phyloP scores from a whole-genome alignment of 2,797 vertebrate species.

The Cottoperca gobio region DNA sequence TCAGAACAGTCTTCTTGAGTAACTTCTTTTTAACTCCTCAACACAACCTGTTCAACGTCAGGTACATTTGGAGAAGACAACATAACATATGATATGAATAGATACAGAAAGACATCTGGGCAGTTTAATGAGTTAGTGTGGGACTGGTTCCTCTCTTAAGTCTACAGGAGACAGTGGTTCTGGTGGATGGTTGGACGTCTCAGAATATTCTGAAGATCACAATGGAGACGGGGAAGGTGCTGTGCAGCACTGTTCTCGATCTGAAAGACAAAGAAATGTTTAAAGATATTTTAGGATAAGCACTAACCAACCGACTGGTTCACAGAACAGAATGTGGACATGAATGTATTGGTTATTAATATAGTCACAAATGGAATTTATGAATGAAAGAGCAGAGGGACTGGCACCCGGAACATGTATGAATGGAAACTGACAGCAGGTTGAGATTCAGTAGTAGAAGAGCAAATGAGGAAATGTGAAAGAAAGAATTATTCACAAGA shows the following conservation, averaged over 20 bases:
- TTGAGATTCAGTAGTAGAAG: neutral
- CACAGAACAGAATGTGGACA: neutral
- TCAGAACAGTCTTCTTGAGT: constrained; percentile 17
- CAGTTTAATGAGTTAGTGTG: neutral
- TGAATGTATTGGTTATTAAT: neutral
- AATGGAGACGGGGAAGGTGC: neutral
- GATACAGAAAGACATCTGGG: neutral
- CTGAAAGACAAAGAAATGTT: neutral
- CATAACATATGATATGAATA: neutral
- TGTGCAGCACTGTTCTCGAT: neutral
- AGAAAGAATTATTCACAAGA: neutral
- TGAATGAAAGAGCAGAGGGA: neutral
- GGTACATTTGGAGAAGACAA: neutral
- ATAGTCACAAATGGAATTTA: neutral
- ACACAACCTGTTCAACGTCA: neutral
- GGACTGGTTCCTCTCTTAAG: neutral
- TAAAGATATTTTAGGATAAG: neutral
- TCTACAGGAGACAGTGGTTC: neutral
- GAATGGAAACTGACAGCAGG: constrained; percentile 11
- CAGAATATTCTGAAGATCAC: neutral
- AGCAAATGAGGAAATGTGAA: constrained; percentile 1
- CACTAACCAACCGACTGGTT: neutral
- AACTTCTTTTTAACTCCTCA: constrained; percentile 2
- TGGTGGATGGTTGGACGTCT: too few species aligned
- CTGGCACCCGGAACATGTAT: neutral